Evolutionary conservation across 2,888 invertebrate species (phyloP).

Genomic region (Tanypteryx hageni): DNA sequence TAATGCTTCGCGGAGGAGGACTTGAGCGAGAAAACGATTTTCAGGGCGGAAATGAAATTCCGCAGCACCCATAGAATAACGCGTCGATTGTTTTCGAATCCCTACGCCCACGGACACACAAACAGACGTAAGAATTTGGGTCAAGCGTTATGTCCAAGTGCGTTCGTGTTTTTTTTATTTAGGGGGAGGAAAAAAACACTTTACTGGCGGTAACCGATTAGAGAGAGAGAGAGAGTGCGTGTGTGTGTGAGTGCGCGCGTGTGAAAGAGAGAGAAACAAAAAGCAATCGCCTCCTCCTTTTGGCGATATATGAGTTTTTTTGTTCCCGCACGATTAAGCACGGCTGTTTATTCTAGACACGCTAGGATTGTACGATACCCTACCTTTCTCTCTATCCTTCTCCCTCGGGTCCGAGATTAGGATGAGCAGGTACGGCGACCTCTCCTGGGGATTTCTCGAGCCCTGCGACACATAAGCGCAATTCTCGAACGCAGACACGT

Average conservation of each 20-base stretch:
- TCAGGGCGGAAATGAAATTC: constrained; percentile 12
- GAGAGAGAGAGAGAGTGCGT: not conserved
- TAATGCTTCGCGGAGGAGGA: not conserved
- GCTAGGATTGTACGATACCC: not conserved
- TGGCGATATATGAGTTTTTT: not conserved
- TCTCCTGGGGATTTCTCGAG: too few species aligned
- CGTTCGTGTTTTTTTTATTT: too few species aligned
- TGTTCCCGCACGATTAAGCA: not conserved
- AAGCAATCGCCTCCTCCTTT: not conserved
- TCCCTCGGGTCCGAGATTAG: too few species aligned
- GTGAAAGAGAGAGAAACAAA: not conserved
- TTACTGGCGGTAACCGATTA: not conserved
- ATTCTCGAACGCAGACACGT: too few species aligned
- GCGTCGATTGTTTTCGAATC: not conserved
- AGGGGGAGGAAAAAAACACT: not conserved
- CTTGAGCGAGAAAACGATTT: not conserved
- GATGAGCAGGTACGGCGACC: too few species aligned
- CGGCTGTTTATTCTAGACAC: not conserved
- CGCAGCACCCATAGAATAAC: not conserved
- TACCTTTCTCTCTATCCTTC: too few species aligned
- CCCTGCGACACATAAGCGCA: too few species aligned
- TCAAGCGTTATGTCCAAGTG: not conserved
- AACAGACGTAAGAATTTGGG: not conserved
- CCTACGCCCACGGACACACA: not conserved
- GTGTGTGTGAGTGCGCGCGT: too few species aligned